These are phyloP conservation scores for Promerops cafer DNA, from an alignment of 2,113 vertebrate genomes.

Conservation along the genomic window DNA sequence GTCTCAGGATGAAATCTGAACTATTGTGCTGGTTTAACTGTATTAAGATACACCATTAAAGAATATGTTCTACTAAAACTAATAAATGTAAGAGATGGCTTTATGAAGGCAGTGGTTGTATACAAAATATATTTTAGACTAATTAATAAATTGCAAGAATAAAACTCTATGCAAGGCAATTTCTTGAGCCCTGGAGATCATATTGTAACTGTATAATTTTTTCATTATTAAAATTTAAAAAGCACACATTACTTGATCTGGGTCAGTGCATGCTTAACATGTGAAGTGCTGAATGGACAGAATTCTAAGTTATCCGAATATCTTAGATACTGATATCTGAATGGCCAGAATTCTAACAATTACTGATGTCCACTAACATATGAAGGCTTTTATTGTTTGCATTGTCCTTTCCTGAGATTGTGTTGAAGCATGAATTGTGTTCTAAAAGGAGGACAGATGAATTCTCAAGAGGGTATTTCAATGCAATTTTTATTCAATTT, in stretches of 20 bases:
- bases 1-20: neutral
- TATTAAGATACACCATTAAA: neutral
- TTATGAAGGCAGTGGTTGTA: constrained; percentile 44
- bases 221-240: neutral
- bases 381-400: neutral
- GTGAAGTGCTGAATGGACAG: neutral
- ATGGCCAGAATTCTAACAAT: neutral
- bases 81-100: constrained; percentile 50
- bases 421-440: neutral
- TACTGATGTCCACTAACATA: neutral
- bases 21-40: neutral
- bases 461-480: neutral
- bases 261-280: neutral
- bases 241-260: neutral
- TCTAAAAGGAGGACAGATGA: neutral
- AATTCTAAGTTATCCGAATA: neutral
- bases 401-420: neutral
- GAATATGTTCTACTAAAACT: neutral
- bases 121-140: constrained; percentile 30
- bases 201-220: constrained; percentile 23
- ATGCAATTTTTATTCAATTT: neutral
- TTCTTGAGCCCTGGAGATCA: constrained; percentile 16
- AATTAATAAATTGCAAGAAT: constrained; percentile 30
- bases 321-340: neutral
- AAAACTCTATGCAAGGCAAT: neutral